Conservation (phyloP, 23 tunicate genomes). For the Trididemnum nubilum region DNA sequence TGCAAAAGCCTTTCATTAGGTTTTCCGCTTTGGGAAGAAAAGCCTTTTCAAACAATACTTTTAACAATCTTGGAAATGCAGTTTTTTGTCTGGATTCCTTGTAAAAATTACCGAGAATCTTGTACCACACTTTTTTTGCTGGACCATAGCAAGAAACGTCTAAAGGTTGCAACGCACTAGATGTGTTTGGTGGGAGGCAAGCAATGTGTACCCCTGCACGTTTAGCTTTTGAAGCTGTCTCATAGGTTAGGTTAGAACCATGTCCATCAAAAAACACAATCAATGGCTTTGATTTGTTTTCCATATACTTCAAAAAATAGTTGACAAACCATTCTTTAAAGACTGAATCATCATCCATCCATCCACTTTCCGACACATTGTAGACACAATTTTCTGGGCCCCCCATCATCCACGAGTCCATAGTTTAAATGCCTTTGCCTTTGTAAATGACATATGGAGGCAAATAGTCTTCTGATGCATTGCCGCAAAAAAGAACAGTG, state of each 20-base stretch:
- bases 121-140: conserved; percentile 7
- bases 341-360: conserved; percentile 8
- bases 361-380: too few relatives aligned
- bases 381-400: conserved; percentile 4
- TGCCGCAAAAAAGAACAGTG: conserved; percentile 2
- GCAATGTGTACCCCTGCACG: neutral
- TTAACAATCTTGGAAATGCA: too few relatives aligned
- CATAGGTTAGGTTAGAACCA: neutral
- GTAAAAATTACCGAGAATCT: neutral
- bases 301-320: too few relatives aligned
- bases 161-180: conserved; percentile 20
- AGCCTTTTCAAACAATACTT: neutral
- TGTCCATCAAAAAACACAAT: neutral
- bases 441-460: conserved; percentile 20
- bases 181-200: conserved; percentile 13
- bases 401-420: conserved; percentile 13
- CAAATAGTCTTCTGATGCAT: neutral
- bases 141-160: conserved; percentile 15
- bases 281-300: neutral
- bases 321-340: conserved; percentile 9
- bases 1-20: neutral
- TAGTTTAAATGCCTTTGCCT: neutral
- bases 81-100: neutral
- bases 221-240: conserved; percentile 2
- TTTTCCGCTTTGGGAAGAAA: neutral